Conservation (phyloP, 2,797 vertebrate species). For the Sebastes oblongus region DNA sequence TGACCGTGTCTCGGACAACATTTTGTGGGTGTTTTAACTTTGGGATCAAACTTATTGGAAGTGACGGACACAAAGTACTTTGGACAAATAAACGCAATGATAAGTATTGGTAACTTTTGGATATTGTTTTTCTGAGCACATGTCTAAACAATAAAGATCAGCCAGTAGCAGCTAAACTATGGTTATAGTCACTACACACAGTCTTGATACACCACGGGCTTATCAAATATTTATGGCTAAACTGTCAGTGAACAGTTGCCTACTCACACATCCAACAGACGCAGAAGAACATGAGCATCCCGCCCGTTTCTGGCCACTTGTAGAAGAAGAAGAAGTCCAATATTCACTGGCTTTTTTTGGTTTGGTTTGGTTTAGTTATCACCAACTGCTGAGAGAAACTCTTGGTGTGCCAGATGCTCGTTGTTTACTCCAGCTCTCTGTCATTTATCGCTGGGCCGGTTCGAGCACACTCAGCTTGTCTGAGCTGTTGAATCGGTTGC, state of each 20-base stretch:
- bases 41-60: background rate
- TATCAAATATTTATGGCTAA: background rate
- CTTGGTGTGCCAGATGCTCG: background rate
- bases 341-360: background rate
- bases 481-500: slow-evolving; percentile 6
- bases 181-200: too few species aligned
- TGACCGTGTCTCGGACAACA: background rate
- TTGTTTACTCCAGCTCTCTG: slow-evolving; percentile 18
- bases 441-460: slow-evolving; percentile 14
- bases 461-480: background rate
- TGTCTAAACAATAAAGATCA: too few species aligned
- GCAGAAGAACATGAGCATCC: background rate
- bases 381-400: background rate
- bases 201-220: background rate
- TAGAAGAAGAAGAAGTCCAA: background rate
- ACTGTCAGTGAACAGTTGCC: background rate
- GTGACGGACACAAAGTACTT: background rate
- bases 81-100: background rate
- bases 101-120: background rate
- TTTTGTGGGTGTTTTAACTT: background rate
- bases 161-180: too few species aligned
- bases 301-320: background rate
- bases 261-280: background rate
- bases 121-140: background rate
- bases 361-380: background rate